These are phyloP conservation scores for Epinephelus lanceolatus DNA, from an alignment of 2,113 vertebrate species.

Conservation along the genomic window DNA sequence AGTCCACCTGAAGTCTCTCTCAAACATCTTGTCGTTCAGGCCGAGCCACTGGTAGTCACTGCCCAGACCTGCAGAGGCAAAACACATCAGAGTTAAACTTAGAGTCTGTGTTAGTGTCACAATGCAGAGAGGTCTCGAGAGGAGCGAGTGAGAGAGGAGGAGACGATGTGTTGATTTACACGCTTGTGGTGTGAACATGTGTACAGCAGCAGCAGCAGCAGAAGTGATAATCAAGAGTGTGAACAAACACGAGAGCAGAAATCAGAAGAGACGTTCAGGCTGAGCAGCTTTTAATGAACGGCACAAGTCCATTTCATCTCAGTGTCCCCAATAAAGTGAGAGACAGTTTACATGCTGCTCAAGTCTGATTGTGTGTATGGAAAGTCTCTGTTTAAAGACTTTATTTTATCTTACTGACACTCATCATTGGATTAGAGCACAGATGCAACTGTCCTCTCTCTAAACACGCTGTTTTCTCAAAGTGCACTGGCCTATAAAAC, in stretches of 20 bases:
- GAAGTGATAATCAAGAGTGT: neutral
- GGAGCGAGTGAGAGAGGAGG: too few relatives aligned
- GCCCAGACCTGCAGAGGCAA: constrained; percentile 87
- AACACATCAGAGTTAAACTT: neutral
- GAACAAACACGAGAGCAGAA: neutral
- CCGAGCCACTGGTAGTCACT: constrained; percentile 99
- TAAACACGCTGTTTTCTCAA: neutral
- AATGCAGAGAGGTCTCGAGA: too few relatives aligned
- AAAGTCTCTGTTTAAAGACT: constrained; percentile 17
- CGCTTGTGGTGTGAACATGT: too few relatives aligned
- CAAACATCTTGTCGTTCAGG: constrained; percentile 98
- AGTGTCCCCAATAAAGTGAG: neutral
- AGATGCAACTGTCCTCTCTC: neutral
- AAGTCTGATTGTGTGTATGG: neutral
- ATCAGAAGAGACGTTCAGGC: neutral
- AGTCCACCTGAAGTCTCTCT: constrained; percentile 96
- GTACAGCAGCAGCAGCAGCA: too few relatives aligned
- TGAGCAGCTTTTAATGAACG: too few relatives aligned
- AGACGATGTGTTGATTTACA: too few relatives aligned
- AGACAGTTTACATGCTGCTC: neutral
- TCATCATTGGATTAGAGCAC: neutral
- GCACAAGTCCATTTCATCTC: neutral
- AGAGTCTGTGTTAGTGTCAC: too few relatives aligned
- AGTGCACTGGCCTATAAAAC: neutral
- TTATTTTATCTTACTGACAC: neutral